Evolutionary conservation across 2,113 vertebrate species (phyloP).

Genomic region (Tor tambroides): DNA sequence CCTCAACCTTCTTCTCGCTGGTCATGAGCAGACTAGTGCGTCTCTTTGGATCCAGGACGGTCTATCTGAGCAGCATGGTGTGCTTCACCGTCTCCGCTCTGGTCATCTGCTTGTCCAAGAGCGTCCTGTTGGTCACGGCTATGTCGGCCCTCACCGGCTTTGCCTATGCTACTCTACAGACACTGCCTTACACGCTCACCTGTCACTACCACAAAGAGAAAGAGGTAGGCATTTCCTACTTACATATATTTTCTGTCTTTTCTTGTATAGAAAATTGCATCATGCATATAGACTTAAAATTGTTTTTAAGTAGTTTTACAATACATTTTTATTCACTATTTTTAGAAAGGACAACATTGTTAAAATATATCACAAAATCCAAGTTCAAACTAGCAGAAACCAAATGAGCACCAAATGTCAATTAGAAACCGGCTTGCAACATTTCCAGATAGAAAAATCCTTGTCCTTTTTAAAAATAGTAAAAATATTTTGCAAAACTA

Average conservation of each 20-base stretch:
- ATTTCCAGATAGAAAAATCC: neutral
- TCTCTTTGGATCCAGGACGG: constrained; percentile 71
- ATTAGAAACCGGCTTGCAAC: neutral
- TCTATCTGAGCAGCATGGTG: constrained; percentile 80
- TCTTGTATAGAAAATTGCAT: neutral
- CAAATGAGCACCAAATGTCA: neutral
- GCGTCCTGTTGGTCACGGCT: constrained; percentile 71
- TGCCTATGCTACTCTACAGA: constrained; percentile 80
- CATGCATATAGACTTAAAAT: neutral
- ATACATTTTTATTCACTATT: neutral
- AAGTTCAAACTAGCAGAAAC: too few relatives aligned
- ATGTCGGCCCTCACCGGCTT: constrained; percentile 81
- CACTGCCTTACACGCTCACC: constrained; percentile 80
- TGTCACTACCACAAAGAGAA: constrained; percentile 82
- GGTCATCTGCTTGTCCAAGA: constrained; percentile 77
- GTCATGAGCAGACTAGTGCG: constrained; percentile 76
- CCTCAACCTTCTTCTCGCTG: constrained; percentile 81
- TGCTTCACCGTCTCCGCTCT: constrained; percentile 76
- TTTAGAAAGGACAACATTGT: neutral
- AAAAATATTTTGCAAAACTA: too few relatives aligned
- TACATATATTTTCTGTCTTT: neutral
- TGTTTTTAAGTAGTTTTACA: too few relatives aligned
- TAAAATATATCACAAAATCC: too few relatives aligned
- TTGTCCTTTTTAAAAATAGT: too few relatives aligned
- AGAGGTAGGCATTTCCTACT: constrained; percentile 63